Evolutionary conservation across 2,113 vertebrate species (phyloP), one percentile per base, ranked within the genome.

Genomic region (Nibea albiflora): DNA sequence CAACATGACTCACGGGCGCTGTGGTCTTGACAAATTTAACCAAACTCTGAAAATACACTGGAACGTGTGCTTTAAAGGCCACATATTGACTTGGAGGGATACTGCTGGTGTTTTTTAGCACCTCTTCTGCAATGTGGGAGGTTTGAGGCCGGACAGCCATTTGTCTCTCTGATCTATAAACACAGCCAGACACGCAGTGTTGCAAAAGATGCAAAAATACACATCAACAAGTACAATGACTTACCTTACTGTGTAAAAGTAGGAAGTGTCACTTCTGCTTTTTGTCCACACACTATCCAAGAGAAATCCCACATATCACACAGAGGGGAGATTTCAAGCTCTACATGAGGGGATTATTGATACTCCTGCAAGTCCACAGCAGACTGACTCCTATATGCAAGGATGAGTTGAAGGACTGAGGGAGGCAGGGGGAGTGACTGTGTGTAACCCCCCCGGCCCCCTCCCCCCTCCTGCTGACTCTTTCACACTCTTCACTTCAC

Each of bases 331-430:
- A 80, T 79, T 42, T 81, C 16, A 80, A 78, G 56, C 85, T 78
- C 78, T 73, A 67, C 65, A 77, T 65, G 57, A 86, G 63, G 20
- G 26, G 74, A 66, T 84, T 73, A 78, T 64, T 82, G 76, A 85
- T 73, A 76, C 57, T 73, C 68, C 73, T 81, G 72, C 78, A 85
- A 80, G 89, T 89, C 89, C 78, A 71, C 80, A 71, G 89, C 78
- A 85, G 84, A 87, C 73, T 89, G 87, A 86, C 84, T 91, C 66
- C 76, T 77, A 26, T 12, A 49, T 80, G 64, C 64, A 84, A 85
- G 80, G 89, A 93, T 89, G 90, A 93, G 89, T 87, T 86, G 82
- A 88, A 76, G 71, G 90, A 91, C 65, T 86, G 82, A 81, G 79
- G 62, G 52, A 82, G 68, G 81, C 82, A 72, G 85, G 78, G 82